Evolutionary conservation across 2,797 vertebrate species (phyloP).

Genomic region (Microctenopoma stevenorrisi): DNA sequence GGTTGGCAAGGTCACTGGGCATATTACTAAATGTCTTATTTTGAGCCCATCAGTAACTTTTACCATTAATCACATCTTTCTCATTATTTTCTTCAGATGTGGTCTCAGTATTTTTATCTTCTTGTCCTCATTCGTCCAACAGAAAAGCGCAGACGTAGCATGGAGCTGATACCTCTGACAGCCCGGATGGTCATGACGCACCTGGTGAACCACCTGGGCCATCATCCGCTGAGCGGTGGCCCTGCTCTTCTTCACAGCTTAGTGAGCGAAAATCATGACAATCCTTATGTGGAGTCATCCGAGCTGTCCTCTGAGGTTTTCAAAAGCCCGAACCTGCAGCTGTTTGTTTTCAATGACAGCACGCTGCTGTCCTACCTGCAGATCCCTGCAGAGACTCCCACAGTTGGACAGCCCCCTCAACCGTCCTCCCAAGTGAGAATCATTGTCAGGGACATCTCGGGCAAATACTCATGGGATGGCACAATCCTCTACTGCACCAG

Average conservation of each 20-base stretch:
- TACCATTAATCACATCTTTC: constrained; percentile 12
- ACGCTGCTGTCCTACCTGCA: constrained; percentile 97
- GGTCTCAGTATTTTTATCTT: constrained; percentile 19
- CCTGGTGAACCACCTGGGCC: constrained; percentile 95
- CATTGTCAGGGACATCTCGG: constrained; percentile 96
- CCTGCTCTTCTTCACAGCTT: constrained; percentile 96
- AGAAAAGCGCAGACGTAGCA: constrained; percentile 92
- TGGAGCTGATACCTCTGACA: constrained; percentile 95
- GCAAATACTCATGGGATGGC: constrained; percentile 98
- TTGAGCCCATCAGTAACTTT: constrained; percentile 32
- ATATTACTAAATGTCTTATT: constrained; percentile 31
- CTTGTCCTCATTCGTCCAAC: constrained; percentile 19
- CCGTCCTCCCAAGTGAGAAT: constrained; percentile 89
- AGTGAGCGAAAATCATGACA: constrained; percentile 95
- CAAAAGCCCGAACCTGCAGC: constrained; percentile 95
- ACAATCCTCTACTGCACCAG: constrained; percentile 87
- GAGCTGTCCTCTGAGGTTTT: constrained; percentile 97
- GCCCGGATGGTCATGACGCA: constrained; percentile 97
- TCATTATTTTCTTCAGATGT: constrained; percentile 17
- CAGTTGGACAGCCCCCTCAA: constrained; percentile 62
- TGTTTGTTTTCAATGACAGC: constrained; percentile 97
- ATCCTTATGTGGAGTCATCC: constrained; percentile 89
- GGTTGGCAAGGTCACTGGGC: constrained; percentile 20
- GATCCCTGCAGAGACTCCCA: constrained; percentile 83
- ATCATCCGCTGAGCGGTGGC: constrained; percentile 92